Percentiles rank a stretch among this genome's conserved stretches.
phyloP scores from a whole-genome alignment of 2,888 invertebrate species.

The Gandaritis pyraliata region DNA sequence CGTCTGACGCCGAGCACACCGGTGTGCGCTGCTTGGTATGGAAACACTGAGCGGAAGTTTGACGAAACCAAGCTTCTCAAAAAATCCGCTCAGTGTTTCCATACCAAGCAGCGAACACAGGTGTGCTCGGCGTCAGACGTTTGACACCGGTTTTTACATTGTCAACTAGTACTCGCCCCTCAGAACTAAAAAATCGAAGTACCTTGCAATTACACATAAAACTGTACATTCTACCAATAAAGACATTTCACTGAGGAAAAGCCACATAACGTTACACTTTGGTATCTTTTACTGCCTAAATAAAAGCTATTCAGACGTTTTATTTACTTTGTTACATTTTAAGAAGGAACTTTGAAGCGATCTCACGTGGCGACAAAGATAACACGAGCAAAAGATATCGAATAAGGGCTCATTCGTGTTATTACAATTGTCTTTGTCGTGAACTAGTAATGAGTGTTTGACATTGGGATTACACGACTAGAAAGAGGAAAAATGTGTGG shows the following conservation, averaged over 20 bases:
- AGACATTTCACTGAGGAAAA: constrained; percentile 24
- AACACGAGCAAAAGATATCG: constrained; percentile 60
- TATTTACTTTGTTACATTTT: constrained; percentile 29
- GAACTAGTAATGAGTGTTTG: background rate
- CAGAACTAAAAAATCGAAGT: constrained; percentile 6
- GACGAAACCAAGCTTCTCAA: too few relatives aligned
- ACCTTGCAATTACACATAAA: constrained; percentile 8
- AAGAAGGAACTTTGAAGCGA: constrained; percentile 46
- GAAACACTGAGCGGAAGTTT: too few relatives aligned
- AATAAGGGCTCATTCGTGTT: constrained; percentile 65
- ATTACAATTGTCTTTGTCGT: too few relatives aligned
- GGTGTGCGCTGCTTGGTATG: too few relatives aligned
- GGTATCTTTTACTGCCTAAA: constrained; percentile 36
- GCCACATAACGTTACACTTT: constrained; percentile 34
- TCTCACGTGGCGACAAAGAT: constrained; percentile 53
- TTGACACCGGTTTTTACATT: too few relatives aligned
- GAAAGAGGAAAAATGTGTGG: background rate
- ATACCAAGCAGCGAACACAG: too few relatives aligned
- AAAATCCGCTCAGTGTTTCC: too few relatives aligned
- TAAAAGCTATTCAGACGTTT: constrained; percentile 34
- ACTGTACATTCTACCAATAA: constrained; percentile 11
- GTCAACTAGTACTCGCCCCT: background rate
- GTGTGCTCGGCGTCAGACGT: too few relatives aligned
- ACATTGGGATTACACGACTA: background rate
- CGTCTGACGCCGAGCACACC: too few relatives aligned